Percentiles rank a stretch among this genome's conserved stretches.
phyloP scores from a whole-genome alignment of 2,888 invertebrate genomes.

The Cephus runcator region DNA sequence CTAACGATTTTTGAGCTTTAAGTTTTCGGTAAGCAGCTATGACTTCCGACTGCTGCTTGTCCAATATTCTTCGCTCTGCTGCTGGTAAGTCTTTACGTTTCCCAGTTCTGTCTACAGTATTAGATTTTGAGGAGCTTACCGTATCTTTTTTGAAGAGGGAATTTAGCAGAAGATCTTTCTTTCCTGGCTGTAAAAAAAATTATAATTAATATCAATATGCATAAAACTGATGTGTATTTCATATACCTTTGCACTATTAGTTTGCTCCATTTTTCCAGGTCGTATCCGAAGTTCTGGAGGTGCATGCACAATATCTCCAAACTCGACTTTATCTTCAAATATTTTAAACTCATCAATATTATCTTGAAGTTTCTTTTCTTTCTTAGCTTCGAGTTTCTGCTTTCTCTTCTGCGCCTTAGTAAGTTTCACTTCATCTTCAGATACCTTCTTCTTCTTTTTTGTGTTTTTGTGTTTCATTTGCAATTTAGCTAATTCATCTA shows the following conservation, averaged over 20 bases:
- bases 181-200: conserved; percentile 70
- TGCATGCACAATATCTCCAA: conserved; percentile 80
- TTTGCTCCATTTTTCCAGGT: conserved; percentile 67
- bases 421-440: conserved; percentile 50
- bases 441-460: conserved; percentile 52
- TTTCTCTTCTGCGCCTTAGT: conserved; percentile 70
- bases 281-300: conserved; percentile 74
- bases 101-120: conserved; percentile 67
- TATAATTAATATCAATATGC: not conserved
- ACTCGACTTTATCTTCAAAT: conserved; percentile 73
- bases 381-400: conserved; percentile 67
- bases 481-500: conserved; percentile 67
- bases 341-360: conserved; percentile 67
- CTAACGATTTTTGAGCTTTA: conserved; percentile 56
- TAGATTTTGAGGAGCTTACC: conserved; percentile 8
- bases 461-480: conserved; percentile 57
- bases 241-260: conserved; percentile 64
- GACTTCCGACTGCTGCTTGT: conserved; percentile 70
- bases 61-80: conserved; percentile 70
- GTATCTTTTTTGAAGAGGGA: conserved; percentile 61
- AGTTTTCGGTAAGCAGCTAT: conserved; percentile 71
- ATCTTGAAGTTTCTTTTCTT: conserved; percentile 61
- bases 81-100: conserved; percentile 73
- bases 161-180: conserved; percentile 72
- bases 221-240: conserved; percentile 26